Base-by-base conservation (phyloP, 37 sponge, comb jelly and placozoan genomes). In the Beroe forskalii region DNA sequence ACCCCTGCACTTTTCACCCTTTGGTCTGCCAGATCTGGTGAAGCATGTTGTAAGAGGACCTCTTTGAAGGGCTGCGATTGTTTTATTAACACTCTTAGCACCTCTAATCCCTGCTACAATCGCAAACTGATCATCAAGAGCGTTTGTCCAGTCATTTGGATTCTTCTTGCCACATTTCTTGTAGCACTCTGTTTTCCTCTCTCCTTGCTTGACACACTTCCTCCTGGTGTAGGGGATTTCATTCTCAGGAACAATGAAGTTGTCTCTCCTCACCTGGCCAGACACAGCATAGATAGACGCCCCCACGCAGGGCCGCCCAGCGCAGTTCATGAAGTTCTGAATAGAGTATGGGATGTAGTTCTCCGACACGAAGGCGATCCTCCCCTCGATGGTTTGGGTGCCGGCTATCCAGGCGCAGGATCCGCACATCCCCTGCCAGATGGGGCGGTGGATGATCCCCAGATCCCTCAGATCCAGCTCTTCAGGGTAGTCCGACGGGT, bases 241-340 rank as follows among this genome's bases (percentile, higher is more conserved):
- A 64, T 27, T 22, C 31, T 64, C 66, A 23, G 66, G 66, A 23
- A 64, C 66, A 64, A 27, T 23, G 25, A n/a, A 64, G 20, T 23
- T 23, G 30, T 27, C 25, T 27, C 17, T 64, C 17, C 66, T 8
- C 25, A 64, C 30, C 14, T n/a, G 25, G 6, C 30, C 31, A 22
- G 66, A 30, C 17, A 22, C 25, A n/a, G 66, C 66, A 27, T n/a
- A 64, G 14, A 27, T 23, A 22, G 25, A 27, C 1, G 40, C 38
- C 19, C 76, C 76, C 14, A 38, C 40, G 30, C 76, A 72, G 14
- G 22, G 8, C 23, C 27, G 19, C 3, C 40, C 40, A 72, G 76
- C 37, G 40, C 76, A 72, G 76, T 32, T 72, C 76, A 72, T 72
- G 40, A 72, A 72, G 40, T 72, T 37, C 76, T 72, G 76, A 38